phyloP scores from a whole-genome alignment of 2,113 vertebrate genomes.

The Balaenoptera acutorostrata region DNA sequence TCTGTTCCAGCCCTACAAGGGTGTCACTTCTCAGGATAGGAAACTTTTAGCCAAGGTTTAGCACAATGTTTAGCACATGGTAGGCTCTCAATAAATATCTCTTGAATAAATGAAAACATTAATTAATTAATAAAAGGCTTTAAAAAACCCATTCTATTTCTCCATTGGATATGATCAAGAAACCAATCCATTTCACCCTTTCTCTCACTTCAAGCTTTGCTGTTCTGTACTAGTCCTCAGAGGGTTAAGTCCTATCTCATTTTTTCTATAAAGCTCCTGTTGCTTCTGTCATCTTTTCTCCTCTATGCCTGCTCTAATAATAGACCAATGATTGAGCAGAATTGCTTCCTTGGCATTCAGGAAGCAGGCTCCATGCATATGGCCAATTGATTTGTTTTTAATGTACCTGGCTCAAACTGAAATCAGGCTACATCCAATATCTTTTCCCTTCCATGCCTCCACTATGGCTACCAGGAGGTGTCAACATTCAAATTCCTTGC shows the following conservation, averaged over 20 bases:
- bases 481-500: conserved; percentile 52
- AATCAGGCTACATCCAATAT: conserved; percentile 30
- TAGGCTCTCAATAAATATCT: not conserved
- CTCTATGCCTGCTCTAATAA: conserved; percentile 59
- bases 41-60: not conserved
- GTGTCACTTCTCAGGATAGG: not conserved
- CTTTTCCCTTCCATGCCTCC: conserved; percentile 18
- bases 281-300: conserved; percentile 29
- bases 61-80: conserved; percentile 9
- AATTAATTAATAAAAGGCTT: conserved; percentile 4
- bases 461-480: conserved; percentile 45
- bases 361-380: conserved; percentile 50
- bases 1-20: not conserved
- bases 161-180: conserved; percentile 9
- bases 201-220: not conserved
- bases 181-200: not conserved
- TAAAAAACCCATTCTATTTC: not conserved
- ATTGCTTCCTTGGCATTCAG: conserved; percentile 61
- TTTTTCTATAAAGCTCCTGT: conserved; percentile 27
- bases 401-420: conserved; percentile 52
- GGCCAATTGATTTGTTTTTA: conserved; percentile 63
- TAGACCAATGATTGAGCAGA: conserved; percentile 53
- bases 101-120: conserved; percentile 1
- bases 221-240: not conserved
- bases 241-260: conserved; percentile 25